Evolutionary conservation across 2,888 invertebrate species (phyloP).

Genomic region (Heliconius ismenius): DNA sequence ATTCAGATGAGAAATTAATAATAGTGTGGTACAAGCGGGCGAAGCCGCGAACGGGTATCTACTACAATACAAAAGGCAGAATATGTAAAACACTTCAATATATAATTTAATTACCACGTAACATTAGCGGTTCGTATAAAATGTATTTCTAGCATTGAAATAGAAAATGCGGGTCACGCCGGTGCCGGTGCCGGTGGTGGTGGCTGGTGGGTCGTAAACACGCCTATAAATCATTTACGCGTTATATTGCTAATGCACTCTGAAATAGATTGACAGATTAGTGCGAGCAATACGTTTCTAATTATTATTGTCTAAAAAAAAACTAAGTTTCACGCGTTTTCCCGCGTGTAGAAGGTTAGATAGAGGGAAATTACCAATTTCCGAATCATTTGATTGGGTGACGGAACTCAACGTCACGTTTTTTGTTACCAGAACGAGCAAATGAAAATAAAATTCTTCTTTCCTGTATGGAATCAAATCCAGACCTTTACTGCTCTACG

Average conservation of each 20-base stretch:
- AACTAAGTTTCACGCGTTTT: neutral
- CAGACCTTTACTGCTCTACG: no score
- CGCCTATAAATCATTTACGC: constrained; percentile 35
- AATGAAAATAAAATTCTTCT: no score
- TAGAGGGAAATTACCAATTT: neutral
- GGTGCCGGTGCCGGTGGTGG: neutral
- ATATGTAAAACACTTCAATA: no score
- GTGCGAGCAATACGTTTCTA: constrained; percentile 4
- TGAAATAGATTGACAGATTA: constrained; percentile 36
- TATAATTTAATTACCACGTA: neutral
- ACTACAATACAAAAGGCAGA: neutral
- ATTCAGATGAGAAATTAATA: no score
- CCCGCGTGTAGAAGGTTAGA: neutral
- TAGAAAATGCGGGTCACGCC: constrained; percentile 37
- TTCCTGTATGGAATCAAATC: no score
- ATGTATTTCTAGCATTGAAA: constrained; percentile 27
- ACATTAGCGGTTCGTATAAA: neutral
- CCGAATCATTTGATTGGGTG: no score
- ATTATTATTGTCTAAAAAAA: neutral
- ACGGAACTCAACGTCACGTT: no score
- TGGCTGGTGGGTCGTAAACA: constrained; percentile 33
- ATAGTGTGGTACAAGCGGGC: no score
- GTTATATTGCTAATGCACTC: constrained; percentile 35
- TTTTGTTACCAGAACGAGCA: no score
- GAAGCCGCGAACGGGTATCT: no score